Conservation (phyloP, 2,113 vertebrate genomes). For the Glaucomys volans region DNA sequence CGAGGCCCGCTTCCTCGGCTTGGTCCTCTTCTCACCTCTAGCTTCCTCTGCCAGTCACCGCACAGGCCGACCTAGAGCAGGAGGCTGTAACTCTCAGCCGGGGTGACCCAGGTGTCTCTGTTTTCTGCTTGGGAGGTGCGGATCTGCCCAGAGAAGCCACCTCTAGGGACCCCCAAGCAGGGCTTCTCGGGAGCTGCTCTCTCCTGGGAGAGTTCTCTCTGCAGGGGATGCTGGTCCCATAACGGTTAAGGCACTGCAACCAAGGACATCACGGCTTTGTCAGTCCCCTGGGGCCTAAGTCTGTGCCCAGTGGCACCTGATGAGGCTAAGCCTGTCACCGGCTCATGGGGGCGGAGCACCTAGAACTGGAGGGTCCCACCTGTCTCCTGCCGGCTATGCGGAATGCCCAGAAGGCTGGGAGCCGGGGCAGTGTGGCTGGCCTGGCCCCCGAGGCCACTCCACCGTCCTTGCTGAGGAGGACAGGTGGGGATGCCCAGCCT, state of each 20-base stretch:
- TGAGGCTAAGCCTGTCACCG: not conserved
- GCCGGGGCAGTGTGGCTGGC: not conserved
- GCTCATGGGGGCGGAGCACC: not conserved
- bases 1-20: too few species aligned
- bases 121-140: too few species aligned
- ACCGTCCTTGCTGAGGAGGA: not conserved
- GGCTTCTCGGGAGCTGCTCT: too few species aligned
- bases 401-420: not conserved
- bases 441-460: rapidly evolving
- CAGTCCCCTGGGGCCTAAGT: not conserved
- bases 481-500: rapidly evolving
- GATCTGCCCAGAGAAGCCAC: too few species aligned
- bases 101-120: too few species aligned
- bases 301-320: rapidly evolving
- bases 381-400: not conserved
- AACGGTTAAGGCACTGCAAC: too few species aligned
- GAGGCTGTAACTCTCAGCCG: not conserved
- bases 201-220: not conserved
- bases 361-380: not conserved
- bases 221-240: not conserved
- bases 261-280: not conserved
- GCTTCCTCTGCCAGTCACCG: not conserved
- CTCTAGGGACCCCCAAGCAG: too few species aligned
- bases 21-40: not conserved
- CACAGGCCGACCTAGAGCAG: not conserved